phyloP scores from a whole-genome alignment of 2,888 invertebrate genomes.

The Chloromyia formosa region DNA sequence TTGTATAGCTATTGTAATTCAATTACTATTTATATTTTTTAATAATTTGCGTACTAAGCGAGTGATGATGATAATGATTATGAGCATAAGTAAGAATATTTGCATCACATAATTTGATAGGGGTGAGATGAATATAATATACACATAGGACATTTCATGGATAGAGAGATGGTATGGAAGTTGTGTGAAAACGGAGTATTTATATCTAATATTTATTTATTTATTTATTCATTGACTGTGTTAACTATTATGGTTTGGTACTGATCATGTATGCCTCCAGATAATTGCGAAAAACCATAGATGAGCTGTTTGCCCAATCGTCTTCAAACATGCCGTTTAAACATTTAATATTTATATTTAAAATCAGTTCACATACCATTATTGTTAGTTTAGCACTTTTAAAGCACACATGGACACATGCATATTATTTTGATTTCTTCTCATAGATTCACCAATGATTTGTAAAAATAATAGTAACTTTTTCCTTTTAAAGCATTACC shows the following conservation, averaged over 20 bases:
- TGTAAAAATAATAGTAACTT: neutral
- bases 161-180: neutral
- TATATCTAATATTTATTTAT: neutral
- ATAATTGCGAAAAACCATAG: too few relatives aligned
- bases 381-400: too few relatives aligned
- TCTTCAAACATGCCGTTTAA: slow-evolving; percentile 21
- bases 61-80: slow-evolving; percentile 21
- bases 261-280: too few relatives aligned
- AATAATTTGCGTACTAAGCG: slow-evolving; percentile 13
- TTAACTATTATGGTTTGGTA: neutral
- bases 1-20: slow-evolving; percentile 24
- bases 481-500: neutral
- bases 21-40: slow-evolving; percentile 26
- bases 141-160: neutral
- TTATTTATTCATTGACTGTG: neutral
- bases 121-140: slow-evolving; percentile 12
- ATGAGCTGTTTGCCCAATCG: neutral
- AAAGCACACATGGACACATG: too few relatives aligned
- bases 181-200: slow-evolving; percentile 5
- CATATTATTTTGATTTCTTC: too few relatives aligned
- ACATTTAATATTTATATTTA: too few relatives aligned
- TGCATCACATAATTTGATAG: slow-evolving; percentile 32
- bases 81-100: slow-evolving; percentile 8
- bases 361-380: neutral
- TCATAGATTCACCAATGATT: too few relatives aligned